Conservation (phyloP, 1,140 invertebrate species). For the Pogonomyrmex californicus region DNA sequence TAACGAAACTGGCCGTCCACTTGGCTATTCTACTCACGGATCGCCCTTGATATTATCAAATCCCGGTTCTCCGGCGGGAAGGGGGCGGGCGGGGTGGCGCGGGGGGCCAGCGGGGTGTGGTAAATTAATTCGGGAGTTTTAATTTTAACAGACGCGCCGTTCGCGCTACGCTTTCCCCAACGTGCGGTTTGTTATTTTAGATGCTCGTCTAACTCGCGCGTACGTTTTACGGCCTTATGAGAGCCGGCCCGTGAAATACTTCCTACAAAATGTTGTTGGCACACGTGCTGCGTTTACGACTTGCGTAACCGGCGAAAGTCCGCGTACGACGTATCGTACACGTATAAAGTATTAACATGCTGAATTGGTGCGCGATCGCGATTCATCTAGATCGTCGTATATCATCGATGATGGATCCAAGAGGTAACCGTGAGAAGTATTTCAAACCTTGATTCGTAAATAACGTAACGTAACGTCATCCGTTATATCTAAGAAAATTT, state of each 20-base stretch:
- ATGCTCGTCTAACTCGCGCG: constrained; percentile 40
- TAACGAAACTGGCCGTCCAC: constrained; percentile 54
- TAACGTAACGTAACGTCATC: background rate
- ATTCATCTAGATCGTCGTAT: constrained; percentile 27
- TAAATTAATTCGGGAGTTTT: constrained; percentile 69
- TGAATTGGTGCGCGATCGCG: constrained; percentile 28
- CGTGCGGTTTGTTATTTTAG: constrained; percentile 65
- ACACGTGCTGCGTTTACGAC: constrained; percentile 46
- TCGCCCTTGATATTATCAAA: constrained; percentile 69
- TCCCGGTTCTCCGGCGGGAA: constrained; percentile 22
- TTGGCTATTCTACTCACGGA: constrained; percentile 64
- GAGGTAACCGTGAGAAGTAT: constrained; percentile 24
- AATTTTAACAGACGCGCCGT: constrained; percentile 63
- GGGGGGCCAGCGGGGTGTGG: constrained; percentile 18
- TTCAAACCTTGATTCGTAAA: background rate
- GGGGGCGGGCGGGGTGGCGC: background rate
- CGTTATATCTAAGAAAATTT: background rate
- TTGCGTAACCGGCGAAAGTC: constrained; percentile 55
- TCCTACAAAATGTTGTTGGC: constrained; percentile 36
- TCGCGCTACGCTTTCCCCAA: constrained; percentile 41
- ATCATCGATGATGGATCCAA: constrained; percentile 10
- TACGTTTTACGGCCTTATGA: constrained; percentile 34
- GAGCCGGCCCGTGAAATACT: constrained; percentile 25
- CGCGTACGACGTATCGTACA: background rate
- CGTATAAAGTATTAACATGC: constrained; percentile 31